Evolutionary conservation across 1,140 invertebrate species (phyloP).

Genomic region (Gonatopus flavifemur): DNA sequence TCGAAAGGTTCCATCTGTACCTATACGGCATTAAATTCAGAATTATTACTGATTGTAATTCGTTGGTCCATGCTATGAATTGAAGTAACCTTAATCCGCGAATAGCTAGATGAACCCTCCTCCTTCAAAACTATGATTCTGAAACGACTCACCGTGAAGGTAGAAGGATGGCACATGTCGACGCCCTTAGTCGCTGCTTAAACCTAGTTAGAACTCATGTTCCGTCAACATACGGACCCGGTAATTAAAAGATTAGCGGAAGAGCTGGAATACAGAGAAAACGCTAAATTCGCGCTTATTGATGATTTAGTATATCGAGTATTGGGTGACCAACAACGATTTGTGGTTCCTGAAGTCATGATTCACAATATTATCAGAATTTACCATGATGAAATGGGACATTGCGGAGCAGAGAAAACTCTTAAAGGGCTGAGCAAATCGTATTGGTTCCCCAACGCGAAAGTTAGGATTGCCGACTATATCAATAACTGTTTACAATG

Average conservation of each 20-base stretch:
- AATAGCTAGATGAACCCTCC: slow-evolving; percentile 1
- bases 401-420: slow-evolving; percentile 7
- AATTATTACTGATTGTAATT: background rate
- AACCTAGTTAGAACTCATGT: background rate
- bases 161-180: background rate
- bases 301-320: slow-evolving; percentile 8
- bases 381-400: slow-evolving; percentile 20
- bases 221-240: slow-evolving; percentile 1
- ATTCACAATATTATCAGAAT: slow-evolving; percentile 7
- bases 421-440: slow-evolving; percentile 3
- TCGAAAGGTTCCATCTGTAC: background rate
- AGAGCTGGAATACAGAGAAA: background rate
- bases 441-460: slow-evolving; percentile 23
- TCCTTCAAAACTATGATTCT: background rate
- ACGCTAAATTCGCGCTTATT: background rate
- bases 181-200: background rate
- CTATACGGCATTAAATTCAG: background rate
- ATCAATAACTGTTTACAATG: slow-evolving; percentile 25
- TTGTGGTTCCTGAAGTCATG: slow-evolving; percentile 12
- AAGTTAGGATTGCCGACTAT: slow-evolving; percentile 9
- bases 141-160: background rate
- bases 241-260: slow-evolving; percentile 3
- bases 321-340: background rate
- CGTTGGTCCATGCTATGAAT: background rate
- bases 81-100: background rate